Evolutionary conservation across 2,888 invertebrate genomes (phyloP).

Genomic region (Drosophila setosimentum): DNA sequence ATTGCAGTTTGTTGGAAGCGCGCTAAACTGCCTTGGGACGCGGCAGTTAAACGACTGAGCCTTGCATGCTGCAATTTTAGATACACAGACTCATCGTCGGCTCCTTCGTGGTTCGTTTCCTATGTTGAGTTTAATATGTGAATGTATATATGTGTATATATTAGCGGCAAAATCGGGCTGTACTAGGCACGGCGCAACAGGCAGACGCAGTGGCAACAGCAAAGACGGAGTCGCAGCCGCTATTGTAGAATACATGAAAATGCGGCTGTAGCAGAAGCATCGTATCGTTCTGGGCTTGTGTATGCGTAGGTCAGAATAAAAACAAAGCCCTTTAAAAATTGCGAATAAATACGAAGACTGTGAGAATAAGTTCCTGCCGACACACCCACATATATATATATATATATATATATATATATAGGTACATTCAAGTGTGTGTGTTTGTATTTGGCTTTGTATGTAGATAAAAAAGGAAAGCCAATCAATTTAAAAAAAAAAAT

Average conservation of each 20-base stretch:
- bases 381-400: slow-evolving; percentile 40
- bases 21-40: slow-evolving; percentile 85
- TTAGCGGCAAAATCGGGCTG: slow-evolving; percentile 30
- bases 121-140: slow-evolving; percentile 48
- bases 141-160: slow-evolving; percentile 22
- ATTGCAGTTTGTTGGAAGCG: slow-evolving; percentile 52
- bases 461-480: neutral
- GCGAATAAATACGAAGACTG: slow-evolving; percentile 54
- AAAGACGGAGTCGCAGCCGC: slow-evolving; percentile 30
- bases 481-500: neutral
- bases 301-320: slow-evolving; percentile 42
- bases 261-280: slow-evolving; percentile 7
- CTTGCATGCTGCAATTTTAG: slow-evolving; percentile 74
- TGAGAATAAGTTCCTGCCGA: slow-evolving; percentile 34
- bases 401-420: slow-evolving; percentile 1
- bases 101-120: slow-evolving; percentile 35
- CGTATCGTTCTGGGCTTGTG: slow-evolving; percentile 5
- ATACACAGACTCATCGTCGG: slow-evolving; percentile 71
- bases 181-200: slow-evolving; percentile 62
- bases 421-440: neutral
- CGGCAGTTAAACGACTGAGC: slow-evolving; percentile 85
- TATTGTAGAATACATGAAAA: slow-evolving; percentile 27
- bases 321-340: slow-evolving; percentile 45
- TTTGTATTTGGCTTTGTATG: neutral
- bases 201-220: slow-evolving; percentile 46